Percentiles rank a stretch among this genome's conserved stretches.
Conservation (phyloP, 2,797 vertebrate species). For the Chrosomus eos region DNA sequence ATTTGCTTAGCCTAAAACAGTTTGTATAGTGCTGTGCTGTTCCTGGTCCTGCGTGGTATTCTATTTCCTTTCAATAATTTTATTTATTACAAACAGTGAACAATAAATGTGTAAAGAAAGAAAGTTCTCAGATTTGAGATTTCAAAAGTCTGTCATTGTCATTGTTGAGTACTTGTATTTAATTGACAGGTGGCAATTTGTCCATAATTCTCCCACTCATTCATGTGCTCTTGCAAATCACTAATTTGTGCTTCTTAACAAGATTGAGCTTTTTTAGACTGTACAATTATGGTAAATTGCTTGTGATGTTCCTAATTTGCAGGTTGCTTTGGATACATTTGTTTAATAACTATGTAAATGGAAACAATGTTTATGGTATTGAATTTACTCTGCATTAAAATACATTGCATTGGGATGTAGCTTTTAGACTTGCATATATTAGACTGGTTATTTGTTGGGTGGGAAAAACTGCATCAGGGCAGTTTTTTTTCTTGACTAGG, state of each 20-base stretch:
- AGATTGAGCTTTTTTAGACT: not conserved
- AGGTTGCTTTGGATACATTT: not conserved
- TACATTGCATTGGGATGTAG: not conserved
- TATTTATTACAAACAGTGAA: not conserved
- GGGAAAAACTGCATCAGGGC: not conserved
- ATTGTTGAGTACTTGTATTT: not conserved
- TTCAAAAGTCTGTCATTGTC: not conserved
- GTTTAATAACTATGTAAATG: not conserved
- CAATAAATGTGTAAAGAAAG: not conserved
- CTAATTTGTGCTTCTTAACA: not conserved
- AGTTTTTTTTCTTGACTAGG: not conserved
- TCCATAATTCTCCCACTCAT: not conserved
- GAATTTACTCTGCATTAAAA: not conserved
- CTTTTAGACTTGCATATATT: not conserved
- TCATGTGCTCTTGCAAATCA: not conserved
- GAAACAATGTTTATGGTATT: not conserved
- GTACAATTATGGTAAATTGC: not conserved
- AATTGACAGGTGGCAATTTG: constrained; percentile 2
- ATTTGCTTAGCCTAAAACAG: constrained; percentile 11
- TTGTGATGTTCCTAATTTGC: not conserved
- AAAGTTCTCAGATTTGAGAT: not conserved
- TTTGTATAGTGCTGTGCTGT: constrained; percentile 1
- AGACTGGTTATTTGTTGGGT: not conserved
- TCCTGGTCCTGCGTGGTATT: constrained; percentile 3
- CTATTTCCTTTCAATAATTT: not conserved